Percentiles rank a stretch among this genome's conserved stretches.
Conservation (phyloP, 2,888 invertebrate species). For the Ctenicera cuprea region DNA sequence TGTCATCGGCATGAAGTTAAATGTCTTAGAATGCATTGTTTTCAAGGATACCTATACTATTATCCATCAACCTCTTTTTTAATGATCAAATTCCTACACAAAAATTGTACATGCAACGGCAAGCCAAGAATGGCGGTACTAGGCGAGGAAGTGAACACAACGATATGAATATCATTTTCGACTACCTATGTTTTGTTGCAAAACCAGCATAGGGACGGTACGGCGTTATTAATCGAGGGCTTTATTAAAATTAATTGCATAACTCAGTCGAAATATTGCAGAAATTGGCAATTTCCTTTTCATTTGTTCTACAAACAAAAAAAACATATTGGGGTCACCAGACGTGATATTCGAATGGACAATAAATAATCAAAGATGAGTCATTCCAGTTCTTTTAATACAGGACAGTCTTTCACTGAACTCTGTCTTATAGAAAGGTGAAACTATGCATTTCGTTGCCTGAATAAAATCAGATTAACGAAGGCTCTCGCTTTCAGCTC, state of each 20-base stretch:
- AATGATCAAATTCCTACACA: too few species aligned
- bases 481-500: conserved; percentile 2
- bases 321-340: conserved; percentile 15
- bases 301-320: not conserved
- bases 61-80: too few species aligned
- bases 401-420: conserved; percentile 16
- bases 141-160: too few species aligned
- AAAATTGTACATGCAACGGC: too few species aligned
- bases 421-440: conserved; percentile 19
- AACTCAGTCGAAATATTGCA: not conserved
- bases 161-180: too few species aligned
- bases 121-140: too few species aligned
- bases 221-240: not conserved
- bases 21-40: too few species aligned
- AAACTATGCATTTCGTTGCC: conserved; percentile 17
- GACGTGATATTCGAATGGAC: conserved; percentile 23
- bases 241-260: not conserved
- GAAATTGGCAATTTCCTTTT: not conserved
- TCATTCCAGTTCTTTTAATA: conserved; percentile 18
- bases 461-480: conserved; percentile 26
- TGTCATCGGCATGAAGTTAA: too few species aligned
- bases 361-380: conserved; percentile 23
- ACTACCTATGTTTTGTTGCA: not conserved
- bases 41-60: too few species aligned
- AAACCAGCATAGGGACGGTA: not conserved